Conservation (phyloP, 2,797 vertebrate genomes). For the Harpagifer antarcticus region DNA sequence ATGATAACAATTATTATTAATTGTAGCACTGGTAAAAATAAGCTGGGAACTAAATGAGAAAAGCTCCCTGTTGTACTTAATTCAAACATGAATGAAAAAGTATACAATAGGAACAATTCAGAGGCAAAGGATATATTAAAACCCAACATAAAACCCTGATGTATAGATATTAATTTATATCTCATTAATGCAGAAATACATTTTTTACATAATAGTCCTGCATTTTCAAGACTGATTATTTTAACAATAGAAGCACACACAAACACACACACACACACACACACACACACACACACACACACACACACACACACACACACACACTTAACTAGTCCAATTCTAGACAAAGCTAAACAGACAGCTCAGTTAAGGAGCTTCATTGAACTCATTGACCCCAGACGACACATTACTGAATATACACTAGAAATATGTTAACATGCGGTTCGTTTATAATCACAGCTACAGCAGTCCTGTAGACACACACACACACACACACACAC, state of each 20-base stretch:
- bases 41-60: constrained; percentile 12
- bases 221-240: constrained; percentile 2
- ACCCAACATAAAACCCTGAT: neutral
- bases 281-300: neutral
- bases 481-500: constrained; percentile 22
- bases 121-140: neutral
- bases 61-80: constrained; percentile 6
- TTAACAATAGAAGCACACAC: neutral
- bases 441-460: constrained; percentile 9
- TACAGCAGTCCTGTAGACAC: constrained; percentile 11
- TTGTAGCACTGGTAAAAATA: neutral
- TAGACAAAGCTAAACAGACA: constrained; percentile 15
- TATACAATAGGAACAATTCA: neutral
- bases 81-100: neutral
- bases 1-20: no score
- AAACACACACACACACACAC: neutral
- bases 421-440: constrained; percentile 22
- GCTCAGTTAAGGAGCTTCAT: constrained; percentile 21
- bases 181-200: neutral
- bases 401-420: constrained; percentile 44
- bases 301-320: neutral
- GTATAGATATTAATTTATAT: neutral
- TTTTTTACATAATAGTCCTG: neutral
- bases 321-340: constrained; percentile 10
- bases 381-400: constrained; percentile 38